Conservation (phyloP, 1,140 invertebrate species). For the Micrasema longulum region DNA sequence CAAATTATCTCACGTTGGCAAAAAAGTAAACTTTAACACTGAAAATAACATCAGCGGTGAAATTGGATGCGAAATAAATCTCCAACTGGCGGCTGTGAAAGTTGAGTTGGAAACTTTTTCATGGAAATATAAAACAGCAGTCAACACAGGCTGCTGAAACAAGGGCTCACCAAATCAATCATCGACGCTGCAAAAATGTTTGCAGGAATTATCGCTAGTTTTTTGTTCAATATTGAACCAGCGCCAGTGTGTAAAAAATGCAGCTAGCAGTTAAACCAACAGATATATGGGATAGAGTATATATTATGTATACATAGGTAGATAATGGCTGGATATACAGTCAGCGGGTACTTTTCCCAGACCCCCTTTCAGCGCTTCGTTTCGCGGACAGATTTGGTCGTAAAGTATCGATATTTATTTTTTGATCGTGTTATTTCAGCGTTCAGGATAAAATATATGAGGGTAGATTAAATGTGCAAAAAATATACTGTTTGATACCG, state of each 20-base stretch:
- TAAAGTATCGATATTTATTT: not conserved
- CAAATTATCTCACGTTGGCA: no score
- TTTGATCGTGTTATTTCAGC: not conserved
- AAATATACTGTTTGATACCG: no score
- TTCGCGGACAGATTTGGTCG: slow-evolving; percentile 24
- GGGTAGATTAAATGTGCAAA: no score
- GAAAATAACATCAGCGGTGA: no score
- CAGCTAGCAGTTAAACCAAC: slow-evolving; percentile 29
- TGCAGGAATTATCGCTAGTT: slow-evolving; percentile 51
- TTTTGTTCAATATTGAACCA: slow-evolving; percentile 48
- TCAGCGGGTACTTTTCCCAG: not conserved
- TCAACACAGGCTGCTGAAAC: slow-evolving; percentile 37
- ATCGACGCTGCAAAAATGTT: slow-evolving; percentile 54
- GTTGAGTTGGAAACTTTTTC: slow-evolving; percentile 1
- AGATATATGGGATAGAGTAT: not conserved
- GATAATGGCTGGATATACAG: not conserved
- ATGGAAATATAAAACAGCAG: slow-evolving; percentile 8
- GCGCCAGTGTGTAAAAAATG: slow-evolving; percentile 45
- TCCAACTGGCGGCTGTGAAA: no score
- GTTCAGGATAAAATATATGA: no score
- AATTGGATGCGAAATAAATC: not conserved
- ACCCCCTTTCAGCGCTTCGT: slow-evolving; percentile 11
- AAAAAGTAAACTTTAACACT: no score
- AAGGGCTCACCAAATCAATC: slow-evolving; percentile 49
- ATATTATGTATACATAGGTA: no score